Percentiles rank a stretch among this genome's conserved stretches.
Conservation (phyloP, 1,140 invertebrate species). For the Sipha flava region DNA sequence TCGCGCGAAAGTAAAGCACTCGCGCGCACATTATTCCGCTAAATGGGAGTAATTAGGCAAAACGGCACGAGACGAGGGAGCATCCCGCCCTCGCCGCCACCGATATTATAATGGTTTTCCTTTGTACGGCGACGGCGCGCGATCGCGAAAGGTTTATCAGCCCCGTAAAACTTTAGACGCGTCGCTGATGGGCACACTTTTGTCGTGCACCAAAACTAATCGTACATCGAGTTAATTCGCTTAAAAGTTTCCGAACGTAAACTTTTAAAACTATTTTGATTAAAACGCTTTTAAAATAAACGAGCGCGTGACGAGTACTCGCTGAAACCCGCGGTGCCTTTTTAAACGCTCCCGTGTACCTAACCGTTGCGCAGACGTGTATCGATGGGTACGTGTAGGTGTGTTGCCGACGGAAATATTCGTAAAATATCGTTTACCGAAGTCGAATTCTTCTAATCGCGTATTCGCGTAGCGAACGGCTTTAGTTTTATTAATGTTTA, state of each 20-base stretch:
- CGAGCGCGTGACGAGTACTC: not conserved
- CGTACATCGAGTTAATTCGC: not conserved
- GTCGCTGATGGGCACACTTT: not conserved
- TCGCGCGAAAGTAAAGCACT: not conserved
- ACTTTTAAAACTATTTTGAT: not conserved
- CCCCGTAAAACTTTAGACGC: conserved; percentile 13
- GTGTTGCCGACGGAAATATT: too few relatives aligned
- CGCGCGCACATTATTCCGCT: not conserved
- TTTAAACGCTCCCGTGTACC: too few relatives aligned
- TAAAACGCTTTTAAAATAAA: too few relatives aligned
- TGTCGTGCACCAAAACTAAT: not conserved
- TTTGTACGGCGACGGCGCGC: not conserved
- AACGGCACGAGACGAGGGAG: not conserved
- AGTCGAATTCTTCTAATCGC: too few relatives aligned
- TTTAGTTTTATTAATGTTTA: too few relatives aligned
- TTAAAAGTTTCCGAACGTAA: not conserved
- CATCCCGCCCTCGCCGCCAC: not conserved
- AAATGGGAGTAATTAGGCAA: not conserved
- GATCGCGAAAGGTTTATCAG: not conserved
- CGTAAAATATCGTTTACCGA: too few relatives aligned
- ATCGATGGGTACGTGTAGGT: too few relatives aligned
- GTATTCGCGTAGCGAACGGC: too few relatives aligned
- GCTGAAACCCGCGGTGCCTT: not conserved
- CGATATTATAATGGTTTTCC: not conserved
- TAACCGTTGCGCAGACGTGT: too few relatives aligned